Percentiles rank a stretch among this genome's conserved stretches.
Evolutionary conservation across 2,888 invertebrate species (phyloP).

Genomic region (Protophormia terraenovae): DNA sequence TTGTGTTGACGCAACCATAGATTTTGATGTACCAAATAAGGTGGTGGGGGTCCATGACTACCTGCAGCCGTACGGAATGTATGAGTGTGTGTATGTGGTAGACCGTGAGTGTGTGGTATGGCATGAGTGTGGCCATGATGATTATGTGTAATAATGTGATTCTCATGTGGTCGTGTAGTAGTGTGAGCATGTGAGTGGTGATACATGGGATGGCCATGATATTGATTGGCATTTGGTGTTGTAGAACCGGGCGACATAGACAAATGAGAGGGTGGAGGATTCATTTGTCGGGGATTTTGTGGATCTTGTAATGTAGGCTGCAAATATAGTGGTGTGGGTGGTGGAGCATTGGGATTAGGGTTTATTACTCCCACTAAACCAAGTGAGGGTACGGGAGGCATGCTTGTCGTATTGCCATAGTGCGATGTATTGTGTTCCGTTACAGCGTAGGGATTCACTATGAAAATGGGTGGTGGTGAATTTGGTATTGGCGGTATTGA

Average conservation of each 20-base stretch:
- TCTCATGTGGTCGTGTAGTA: slow-evolving; percentile 55
- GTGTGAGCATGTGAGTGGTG: slow-evolving; percentile 60
- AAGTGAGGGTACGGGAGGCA: slow-evolving; percentile 51
- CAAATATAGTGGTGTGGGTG: slow-evolving; percentile 54
- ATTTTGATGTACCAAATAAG: slow-evolving; percentile 88
- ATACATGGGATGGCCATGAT: slow-evolving; percentile 62
- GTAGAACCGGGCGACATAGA: slow-evolving; percentile 60
- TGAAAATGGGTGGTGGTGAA: slow-evolving; percentile 60
- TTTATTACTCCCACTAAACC: slow-evolving; percentile 60
- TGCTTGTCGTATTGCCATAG: slow-evolving; percentile 34
- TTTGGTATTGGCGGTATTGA: slow-evolving; percentile 48
- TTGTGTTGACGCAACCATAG: slow-evolving; percentile 89
- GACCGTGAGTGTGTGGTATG: slow-evolving; percentile 72
- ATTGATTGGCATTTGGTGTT: slow-evolving; percentile 61
- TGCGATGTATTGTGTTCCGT: slow-evolving; percentile 51
- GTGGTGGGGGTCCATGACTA: slow-evolving; percentile 82
- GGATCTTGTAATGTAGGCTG: slow-evolving; percentile 47
- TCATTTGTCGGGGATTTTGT: slow-evolving; percentile 51
- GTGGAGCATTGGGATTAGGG: slow-evolving; percentile 36
- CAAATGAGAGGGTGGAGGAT: slow-evolving; percentile 49
- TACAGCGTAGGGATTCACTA: slow-evolving; percentile 57
- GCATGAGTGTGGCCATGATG: slow-evolving; percentile 67
- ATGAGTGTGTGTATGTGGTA: slow-evolving; percentile 60
- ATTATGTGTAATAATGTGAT: slow-evolving; percentile 57
- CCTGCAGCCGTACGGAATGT: slow-evolving; percentile 62